A percentile compares a stretch with the other conserved stretches of the same genome.
Evolutionary conservation across 2,888 invertebrate genomes (phyloP).

Genomic region (Meteorus cinctellus): DNA sequence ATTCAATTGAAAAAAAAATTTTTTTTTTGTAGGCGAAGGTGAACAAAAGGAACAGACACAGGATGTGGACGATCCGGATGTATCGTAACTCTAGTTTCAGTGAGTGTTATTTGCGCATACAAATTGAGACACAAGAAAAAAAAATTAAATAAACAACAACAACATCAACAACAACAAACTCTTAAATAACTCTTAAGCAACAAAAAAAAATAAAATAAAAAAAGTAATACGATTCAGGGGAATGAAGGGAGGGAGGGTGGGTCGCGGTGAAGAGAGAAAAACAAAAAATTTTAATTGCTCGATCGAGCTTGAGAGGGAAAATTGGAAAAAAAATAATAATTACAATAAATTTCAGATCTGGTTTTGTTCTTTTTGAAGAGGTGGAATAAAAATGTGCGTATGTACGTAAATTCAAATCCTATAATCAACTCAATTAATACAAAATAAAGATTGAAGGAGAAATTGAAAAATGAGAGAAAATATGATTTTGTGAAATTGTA

Average conservation of each 20-base stretch:
- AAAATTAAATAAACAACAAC: conserved; percentile 31
- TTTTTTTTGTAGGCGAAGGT: conserved; percentile 81
- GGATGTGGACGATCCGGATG: conserved; percentile 96
- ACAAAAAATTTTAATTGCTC: conserved; percentile 37
- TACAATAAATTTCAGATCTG: conserved; percentile 40
- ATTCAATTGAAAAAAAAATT: neutral
- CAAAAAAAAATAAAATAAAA: conserved; percentile 42
- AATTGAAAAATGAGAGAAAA: conserved; percentile 48
- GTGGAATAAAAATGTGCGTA: conserved; percentile 65
- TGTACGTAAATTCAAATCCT: conserved; percentile 63
- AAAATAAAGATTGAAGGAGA: conserved; percentile 47
- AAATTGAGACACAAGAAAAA: conserved; percentile 69
- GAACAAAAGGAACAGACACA: conserved; percentile 94
- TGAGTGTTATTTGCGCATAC: conserved; percentile 73
- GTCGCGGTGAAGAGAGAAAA: conserved; percentile 59
- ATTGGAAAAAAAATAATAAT: conserved; percentile 44
- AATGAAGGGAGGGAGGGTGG: conserved; percentile 52
- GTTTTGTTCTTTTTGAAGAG: conserved; percentile 65
- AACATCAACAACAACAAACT: conserved; percentile 43
- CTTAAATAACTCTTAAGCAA: conserved; percentile 46
- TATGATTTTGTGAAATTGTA: conserved; percentile 22
- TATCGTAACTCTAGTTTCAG: conserved; percentile 85
- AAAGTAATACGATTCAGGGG: conserved; percentile 68
- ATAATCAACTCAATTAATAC: conserved; percentile 38
- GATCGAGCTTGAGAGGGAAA: neutral